Conservation (phyloP, 2,113 vertebrate genomes). For the Amphilophus citrinellus region DNA sequence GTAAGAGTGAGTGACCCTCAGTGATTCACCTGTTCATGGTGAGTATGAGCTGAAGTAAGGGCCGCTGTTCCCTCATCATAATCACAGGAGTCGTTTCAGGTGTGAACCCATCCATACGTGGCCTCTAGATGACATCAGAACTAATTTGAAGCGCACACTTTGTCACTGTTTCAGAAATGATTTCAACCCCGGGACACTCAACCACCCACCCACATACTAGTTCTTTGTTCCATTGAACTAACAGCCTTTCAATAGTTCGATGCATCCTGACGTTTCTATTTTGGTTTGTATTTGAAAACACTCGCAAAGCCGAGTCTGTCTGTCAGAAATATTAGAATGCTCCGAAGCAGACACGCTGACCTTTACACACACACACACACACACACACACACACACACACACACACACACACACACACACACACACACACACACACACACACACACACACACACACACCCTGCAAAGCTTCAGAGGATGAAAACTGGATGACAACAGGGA, state of each 20-base stretch:
- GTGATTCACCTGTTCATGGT: background rate
- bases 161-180: background rate
- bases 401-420: background rate
- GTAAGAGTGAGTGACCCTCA: background rate
- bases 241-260: background rate
- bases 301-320: background rate
- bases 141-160: background rate
- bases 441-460: no score
- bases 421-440: no score
- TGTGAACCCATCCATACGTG: background rate
- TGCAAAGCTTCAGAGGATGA: background rate
- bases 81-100: background rate
- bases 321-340: slow-evolving; percentile 36
- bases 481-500: background rate
- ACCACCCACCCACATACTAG: background rate
- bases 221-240: background rate
- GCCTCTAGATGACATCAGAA: background rate
- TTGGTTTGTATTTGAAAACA: background rate
- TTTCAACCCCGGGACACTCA: background rate
- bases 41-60: background rate
- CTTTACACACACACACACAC: slow-evolving; percentile 2
- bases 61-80: background rate
- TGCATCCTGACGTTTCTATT: slow-evolving; percentile 7
- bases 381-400: no score
- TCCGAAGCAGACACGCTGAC: slow-evolving; percentile 38